Evolutionary conservation across 23 tunicate genomes (phyloP).

Genomic region (Oikopleura dioica): DNA sequence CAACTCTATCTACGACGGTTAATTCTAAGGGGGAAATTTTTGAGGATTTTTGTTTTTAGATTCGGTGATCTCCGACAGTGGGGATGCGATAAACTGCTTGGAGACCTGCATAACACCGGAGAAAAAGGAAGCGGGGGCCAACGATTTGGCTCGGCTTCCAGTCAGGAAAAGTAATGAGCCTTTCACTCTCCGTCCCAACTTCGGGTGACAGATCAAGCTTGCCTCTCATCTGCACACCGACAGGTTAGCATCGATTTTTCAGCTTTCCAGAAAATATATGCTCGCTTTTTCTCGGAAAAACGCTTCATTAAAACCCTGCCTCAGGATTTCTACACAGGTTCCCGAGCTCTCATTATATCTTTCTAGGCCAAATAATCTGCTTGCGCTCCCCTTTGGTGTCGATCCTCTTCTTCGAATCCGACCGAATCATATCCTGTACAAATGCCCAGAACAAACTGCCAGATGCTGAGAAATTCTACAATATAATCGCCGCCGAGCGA

Average conservation of each 20-base stretch:
- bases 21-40: too few species aligned
- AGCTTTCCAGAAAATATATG: neutral
- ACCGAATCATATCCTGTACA: neutral
- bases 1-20: too few species aligned
- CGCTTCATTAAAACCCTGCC: neutral
- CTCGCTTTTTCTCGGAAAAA: neutral
- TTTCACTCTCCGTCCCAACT: neutral
- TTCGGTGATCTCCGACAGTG: neutral
- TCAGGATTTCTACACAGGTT: too few species aligned
- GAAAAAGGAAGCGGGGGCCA: constrained; percentile 3
- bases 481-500: neutral
- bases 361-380: too few species aligned
- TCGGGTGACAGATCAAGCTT: neutral
- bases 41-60: neutral
- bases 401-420: neutral
- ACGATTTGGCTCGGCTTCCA: neutral
- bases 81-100: neutral
- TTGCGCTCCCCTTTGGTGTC: neutral
- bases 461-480: neutral
- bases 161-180: neutral
- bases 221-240: neutral
- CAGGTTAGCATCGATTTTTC: neutral
- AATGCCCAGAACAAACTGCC: neutral
- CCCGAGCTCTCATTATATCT: too few species aligned
- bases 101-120: neutral